Base-by-base conservation (phyloP, 2,797 vertebrate species). In the Spinus pinus region DNA sequence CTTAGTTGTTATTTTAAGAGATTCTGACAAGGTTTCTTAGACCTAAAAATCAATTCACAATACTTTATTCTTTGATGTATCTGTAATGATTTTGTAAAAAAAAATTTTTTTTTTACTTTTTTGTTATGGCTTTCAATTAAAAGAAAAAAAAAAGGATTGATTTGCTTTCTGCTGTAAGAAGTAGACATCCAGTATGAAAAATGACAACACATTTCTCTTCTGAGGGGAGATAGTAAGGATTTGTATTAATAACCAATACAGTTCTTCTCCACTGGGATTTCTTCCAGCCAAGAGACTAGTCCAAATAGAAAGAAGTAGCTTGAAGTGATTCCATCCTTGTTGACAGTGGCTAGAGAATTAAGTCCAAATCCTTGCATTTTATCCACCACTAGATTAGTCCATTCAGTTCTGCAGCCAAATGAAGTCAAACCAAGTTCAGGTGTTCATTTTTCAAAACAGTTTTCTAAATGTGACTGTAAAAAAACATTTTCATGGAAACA, bases 291-390 rank as follows among this genome's bases (percentile, higher is more conserved):
- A 74, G 54, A 86, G 58, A 35, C 51, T 72, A 56, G 80, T 84
- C 80, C 82, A 88, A 93, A 56, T 84, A 79, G 33, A 58, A 91
- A 53, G 65, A 74, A 94, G 49, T 42, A 84, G 27, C 70, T 96
- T 90, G 81, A 93, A 90, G 73, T 83, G 47, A 51, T 86, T 91
- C 75, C 54, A 75, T 86, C 70, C 77, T 94, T 49, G 72, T n/a
- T 92, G 84, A 91, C 61, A 81, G 58, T 88, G 77, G 27, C 54
- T 91, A 42, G 54, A 91, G 41, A 88, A 86, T 90, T 57, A 72
- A 90, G 69, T 83, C 72, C 72, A 94, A 93, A 89, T 94, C 54
- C n/a, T 87, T 91, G n/a, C 30, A 35, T 81, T 86, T 95, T 66
- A 53, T 75, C 61, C 30, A 58, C 42, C 39, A 75, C 20, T 61